Evolutionary conservation across 2,888 invertebrate genomes (phyloP), one percentile per base, ranked within the genome.

Genomic region (Notocelia uddmanniana): DNA sequence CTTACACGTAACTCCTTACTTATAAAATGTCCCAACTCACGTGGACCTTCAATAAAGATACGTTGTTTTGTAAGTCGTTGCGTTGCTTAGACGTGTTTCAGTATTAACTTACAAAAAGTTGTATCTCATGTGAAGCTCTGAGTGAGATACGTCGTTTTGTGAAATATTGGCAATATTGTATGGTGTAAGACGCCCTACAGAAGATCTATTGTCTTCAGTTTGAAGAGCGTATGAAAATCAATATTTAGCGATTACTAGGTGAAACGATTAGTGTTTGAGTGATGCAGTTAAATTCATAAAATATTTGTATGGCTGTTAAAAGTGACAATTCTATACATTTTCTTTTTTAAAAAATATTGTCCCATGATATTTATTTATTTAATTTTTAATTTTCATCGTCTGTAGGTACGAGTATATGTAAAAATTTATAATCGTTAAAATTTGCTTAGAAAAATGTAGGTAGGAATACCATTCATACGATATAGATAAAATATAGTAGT

Each of bases 221-320:
- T 54, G n/a, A 15, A 45, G 55, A 41, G 64, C 15, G 57, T 67
- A 57, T 67, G 66, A 67, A 67, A 57, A 57, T 55, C 41, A 66
- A 45, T 66, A 66, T 66, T 66, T 66, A 66, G 45, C 19, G 45
- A 34, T 60, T 23, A 19, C 18, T n/a, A 6, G 37, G 50, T 52
- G 15, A 37, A 52, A 37, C 37, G 52, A 37, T 52, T 63, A 19
- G 52, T 21, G 13, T 23, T 60, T 45, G 10, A 13, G 37, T 2
- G 8, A 37, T 15, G 18, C 13, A 13, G 45, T 1, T n/a, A 1
- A 13, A 13, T 1, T 5, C 13, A 13, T 13, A 13, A n/a, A n/a
- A n/a, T n/a, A n/a, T n/a, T n/a, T n/a, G n/a, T n/a, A n/a, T n/a
- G n/a, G n/a, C n/a, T n/a, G n/a, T n/a, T n/a, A n/a, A n/a, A n/a